A percentile compares a stretch with the other conserved stretches of the same genome.
These are phyloP conservation scores for Gephyroberyx darwinii DNA, from an alignment of 2,797 vertebrate genomes.

Conservation along the genomic window DNA sequence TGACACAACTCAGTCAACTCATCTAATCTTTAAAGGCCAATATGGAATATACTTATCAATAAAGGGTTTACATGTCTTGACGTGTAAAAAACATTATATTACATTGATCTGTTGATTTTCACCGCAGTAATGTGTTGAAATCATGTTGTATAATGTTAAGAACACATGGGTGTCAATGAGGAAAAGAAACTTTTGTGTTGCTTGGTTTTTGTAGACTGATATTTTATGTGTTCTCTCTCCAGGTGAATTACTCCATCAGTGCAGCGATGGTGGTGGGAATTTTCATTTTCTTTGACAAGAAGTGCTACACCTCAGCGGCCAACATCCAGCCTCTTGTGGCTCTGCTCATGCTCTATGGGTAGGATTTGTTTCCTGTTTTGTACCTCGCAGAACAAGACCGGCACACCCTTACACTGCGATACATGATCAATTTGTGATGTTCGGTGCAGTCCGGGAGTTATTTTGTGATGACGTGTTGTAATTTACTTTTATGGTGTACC, in stretches of 20 bases:
- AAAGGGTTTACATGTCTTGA: too few relatives aligned
- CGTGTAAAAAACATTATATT: too few relatives aligned
- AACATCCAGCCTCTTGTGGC: conserved; percentile 88
- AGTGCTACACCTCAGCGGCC: conserved; percentile 87
- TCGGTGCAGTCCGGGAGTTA: too few relatives aligned
- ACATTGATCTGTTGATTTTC: too few relatives aligned
- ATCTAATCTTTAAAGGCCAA: too few relatives aligned
- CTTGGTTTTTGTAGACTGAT: background rate
- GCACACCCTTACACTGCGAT: too few relatives aligned
- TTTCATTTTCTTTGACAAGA: conserved; percentile 91
- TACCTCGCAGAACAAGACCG: too few relatives aligned
- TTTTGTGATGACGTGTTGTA: too few relatives aligned
- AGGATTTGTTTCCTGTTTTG: conserved; percentile 8
- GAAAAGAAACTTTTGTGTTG: background rate
- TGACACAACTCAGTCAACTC: too few relatives aligned
- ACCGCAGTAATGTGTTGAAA: background rate
- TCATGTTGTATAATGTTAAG: background rate
- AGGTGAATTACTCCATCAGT: conserved; percentile 92
- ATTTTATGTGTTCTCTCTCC: conserved; percentile 10
- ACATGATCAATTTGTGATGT: too few relatives aligned
- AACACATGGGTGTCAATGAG: background rate
- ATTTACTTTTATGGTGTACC: too few relatives aligned
- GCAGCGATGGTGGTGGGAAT: conserved; percentile 88
- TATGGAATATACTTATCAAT: too few relatives aligned
- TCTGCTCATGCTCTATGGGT: conserved; percentile 84